These are phyloP conservation scores for Delichon dasypus DNA, from an alignment of 2,797 vertebrate genomes.

Conservation along the genomic window DNA sequence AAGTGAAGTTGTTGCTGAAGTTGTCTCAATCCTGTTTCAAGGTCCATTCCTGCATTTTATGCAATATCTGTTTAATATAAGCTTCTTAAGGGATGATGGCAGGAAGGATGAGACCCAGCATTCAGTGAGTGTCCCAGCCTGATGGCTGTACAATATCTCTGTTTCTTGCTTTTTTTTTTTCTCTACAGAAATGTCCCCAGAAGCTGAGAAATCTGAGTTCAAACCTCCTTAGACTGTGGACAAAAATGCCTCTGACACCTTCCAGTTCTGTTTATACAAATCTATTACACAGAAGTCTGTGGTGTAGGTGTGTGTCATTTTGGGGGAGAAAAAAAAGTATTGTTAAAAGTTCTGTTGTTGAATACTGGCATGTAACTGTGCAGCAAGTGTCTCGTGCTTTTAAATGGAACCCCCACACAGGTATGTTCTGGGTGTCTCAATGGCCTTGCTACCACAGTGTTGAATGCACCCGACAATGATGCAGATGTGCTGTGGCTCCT, in stretches of 20 bases:
- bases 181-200: not conserved
- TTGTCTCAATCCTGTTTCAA: conserved; percentile 17
- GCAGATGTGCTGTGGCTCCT: not conserved
- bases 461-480: not conserved
- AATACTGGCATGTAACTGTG: not conserved
- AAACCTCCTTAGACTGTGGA: not conserved
- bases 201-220: not conserved
- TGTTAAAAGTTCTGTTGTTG: not conserved
- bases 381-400: not conserved
- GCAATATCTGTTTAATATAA: not conserved
- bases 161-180: not conserved
- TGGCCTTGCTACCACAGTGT: not conserved
- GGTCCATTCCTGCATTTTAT: not conserved
- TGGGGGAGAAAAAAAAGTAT: not conserved
- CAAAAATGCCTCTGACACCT: not conserved
- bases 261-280: not conserved
- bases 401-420: rapidly evolving
- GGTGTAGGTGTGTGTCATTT: not conserved
- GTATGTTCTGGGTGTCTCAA: not conserved
- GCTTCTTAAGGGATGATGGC: not conserved
- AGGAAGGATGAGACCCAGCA: not conserved
- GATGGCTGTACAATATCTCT: not conserved
- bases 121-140: not conserved
- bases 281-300: not conserved
- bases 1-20: not conserved